A percentile compares a stretch with the other conserved stretches of the same genome.
These are phyloP conservation scores for Saccopteryx leptura DNA, from an alignment of 2,113 vertebrate species.

Conservation along the genomic window DNA sequence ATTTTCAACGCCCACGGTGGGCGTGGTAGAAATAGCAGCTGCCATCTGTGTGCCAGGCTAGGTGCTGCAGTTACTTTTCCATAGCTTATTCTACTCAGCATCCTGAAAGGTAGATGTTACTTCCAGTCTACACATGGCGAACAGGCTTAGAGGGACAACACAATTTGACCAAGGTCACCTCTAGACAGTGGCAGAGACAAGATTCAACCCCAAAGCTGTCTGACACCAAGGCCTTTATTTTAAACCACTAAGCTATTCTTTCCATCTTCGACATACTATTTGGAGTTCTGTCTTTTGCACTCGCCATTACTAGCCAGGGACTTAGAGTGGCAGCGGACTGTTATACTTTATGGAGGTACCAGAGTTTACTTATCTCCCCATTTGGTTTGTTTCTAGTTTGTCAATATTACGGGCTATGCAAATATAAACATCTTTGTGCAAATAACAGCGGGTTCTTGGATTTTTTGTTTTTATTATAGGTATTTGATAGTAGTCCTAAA, in stretches of 20 bases:
- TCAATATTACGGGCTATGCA: neutral
- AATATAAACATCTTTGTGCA: neutral
- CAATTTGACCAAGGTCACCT: neutral
- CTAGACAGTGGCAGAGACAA: neutral
- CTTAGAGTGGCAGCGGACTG: neutral
- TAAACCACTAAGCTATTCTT: constrained; percentile 5
- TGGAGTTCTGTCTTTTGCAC: constrained; percentile 14
- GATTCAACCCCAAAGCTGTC: neutral
- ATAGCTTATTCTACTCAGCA: neutral
- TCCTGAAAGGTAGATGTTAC: neutral
- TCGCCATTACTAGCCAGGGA: neutral
- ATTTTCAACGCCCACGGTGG: constrained; percentile 30
- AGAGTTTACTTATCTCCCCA: constrained; percentile 21
- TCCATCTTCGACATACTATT: neutral
- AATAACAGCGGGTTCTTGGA: neutral
- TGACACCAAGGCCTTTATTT: neutral
- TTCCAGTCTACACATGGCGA: neutral
- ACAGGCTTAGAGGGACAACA: neutral
- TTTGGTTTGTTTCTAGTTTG: constrained; percentile 52
- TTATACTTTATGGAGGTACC: neutral
- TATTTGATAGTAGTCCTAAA: neutral
- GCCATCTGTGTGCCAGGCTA: neutral
- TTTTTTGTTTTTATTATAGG: neutral
- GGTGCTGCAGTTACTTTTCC: constrained; percentile 28
- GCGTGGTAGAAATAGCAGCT: constrained; percentile 26